A percentile compares a stretch with the other conserved stretches of the same genome.
These are phyloP conservation scores for Glareola pratincola DNA, from an alignment of 2,113 vertebrate species.

Conservation along the genomic window DNA sequence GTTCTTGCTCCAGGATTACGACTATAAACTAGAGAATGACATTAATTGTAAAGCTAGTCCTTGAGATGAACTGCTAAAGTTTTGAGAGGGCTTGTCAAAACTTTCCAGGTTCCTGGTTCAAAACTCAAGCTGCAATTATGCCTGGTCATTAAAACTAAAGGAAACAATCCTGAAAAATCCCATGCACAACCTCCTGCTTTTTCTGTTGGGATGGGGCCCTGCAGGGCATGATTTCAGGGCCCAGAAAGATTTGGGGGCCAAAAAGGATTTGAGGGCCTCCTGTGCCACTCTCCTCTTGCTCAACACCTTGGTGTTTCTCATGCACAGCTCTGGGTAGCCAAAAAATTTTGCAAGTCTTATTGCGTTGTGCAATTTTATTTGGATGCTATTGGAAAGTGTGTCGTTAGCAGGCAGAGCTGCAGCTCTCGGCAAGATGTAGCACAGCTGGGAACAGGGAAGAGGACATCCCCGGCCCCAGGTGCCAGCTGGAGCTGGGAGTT, in stretches of 20 bases:
- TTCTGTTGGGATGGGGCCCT: not conserved
- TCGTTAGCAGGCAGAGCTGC: not conserved
- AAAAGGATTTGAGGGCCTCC: not conserved
- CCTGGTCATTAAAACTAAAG: not conserved
- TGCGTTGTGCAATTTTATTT: not conserved
- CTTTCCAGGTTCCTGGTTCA: not conserved
- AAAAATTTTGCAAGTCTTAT: not conserved
- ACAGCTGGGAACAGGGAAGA: not conserved
- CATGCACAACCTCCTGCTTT: not conserved
- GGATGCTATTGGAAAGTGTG: not conserved
- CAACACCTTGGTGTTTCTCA: not conserved
- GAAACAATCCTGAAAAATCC: not conserved
- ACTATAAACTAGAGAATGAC: slow-evolving; percentile 39
- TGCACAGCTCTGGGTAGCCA: not conserved
- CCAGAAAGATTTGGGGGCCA: not conserved
- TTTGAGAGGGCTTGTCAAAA: not conserved
- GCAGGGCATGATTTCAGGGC: not conserved
- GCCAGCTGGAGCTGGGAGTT: not conserved
- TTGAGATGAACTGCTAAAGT: slow-evolving; percentile 32
- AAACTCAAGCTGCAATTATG: not conserved
- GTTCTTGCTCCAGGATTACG: not conserved
- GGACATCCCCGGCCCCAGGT: not conserved
- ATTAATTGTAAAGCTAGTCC: slow-evolving; percentile 21
- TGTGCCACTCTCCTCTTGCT: accelerated
- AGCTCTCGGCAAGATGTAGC: not conserved